A percentile compares a stretch with the other conserved stretches of the same genome.
Evolutionary conservation across 2,888 invertebrate species (phyloP).

Genomic region (Amorpha juglandis): DNA sequence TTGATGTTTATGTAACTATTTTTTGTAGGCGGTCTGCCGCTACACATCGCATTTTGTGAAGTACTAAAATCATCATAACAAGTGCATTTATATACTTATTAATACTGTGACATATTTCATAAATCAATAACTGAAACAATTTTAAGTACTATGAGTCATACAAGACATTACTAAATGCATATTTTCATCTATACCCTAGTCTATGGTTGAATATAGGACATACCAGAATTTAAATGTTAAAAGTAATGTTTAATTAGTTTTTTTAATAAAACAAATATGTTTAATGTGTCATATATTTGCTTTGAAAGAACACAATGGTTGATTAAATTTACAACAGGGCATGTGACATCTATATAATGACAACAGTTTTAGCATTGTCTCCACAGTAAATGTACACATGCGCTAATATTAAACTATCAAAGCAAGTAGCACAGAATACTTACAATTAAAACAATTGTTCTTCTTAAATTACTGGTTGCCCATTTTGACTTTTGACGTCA

Average conservation of each 20-base stretch:
- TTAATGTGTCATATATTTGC: slow-evolving; percentile 15
- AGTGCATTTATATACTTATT: too few relatives aligned
- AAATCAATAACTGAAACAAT: slow-evolving; percentile 11
- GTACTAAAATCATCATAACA: too few relatives aligned
- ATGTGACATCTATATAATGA: slow-evolving; percentile 14
- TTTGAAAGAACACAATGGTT: slow-evolving; percentile 20
- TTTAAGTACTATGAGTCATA: not conserved
- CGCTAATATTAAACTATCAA: slow-evolving; percentile 25
- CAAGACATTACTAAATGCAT: not conserved
- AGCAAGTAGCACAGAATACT: slow-evolving; percentile 55
- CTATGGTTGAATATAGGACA: not conserved
- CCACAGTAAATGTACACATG: slow-evolving; percentile 11
- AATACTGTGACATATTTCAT: not conserved
- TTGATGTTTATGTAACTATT: too few relatives aligned
- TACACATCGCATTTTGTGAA: too few relatives aligned
- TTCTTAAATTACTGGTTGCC: slow-evolving; percentile 85
- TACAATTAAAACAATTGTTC: slow-evolving; percentile 70
- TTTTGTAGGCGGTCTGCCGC: too few relatives aligned
- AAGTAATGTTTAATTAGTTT: not conserved
- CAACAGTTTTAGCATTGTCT: slow-evolving; percentile 15
- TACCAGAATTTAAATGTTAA: not conserved
- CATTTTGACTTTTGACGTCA: slow-evolving; percentile 93
- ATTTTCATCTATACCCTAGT: too few relatives aligned
- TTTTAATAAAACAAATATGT: slow-evolving; percentile 19
- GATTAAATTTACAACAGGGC: slow-evolving; percentile 8